Percentiles rank a stretch among this genome's conserved stretches.
phyloP scores from a whole-genome alignment of 2,888 invertebrate species.

The Congeria kusceri region DNA sequence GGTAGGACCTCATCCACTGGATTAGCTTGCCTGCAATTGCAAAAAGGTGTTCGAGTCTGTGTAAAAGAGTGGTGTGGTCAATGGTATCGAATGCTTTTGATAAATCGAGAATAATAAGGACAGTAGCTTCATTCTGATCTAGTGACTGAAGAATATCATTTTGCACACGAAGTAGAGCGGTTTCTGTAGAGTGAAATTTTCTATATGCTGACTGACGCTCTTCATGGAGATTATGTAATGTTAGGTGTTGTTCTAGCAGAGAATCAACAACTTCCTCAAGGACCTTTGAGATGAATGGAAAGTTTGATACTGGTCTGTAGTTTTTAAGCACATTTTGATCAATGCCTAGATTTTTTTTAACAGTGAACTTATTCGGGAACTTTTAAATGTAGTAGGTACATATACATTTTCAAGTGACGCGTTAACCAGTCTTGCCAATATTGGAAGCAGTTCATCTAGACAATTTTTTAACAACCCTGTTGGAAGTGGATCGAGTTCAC shows the following conservation, averaged over 20 bases:
- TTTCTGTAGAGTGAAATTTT: slow-evolving; percentile 45
- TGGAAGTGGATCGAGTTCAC: slow-evolving; percentile 36
- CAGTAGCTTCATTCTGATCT: slow-evolving; percentile 36
- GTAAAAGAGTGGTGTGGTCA: slow-evolving; percentile 38
- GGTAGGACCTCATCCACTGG: slow-evolving; percentile 48
- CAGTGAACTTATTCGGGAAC: slow-evolving; percentile 25
- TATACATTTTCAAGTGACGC: slow-evolving; percentile 23
- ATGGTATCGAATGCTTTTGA: slow-evolving; percentile 48
- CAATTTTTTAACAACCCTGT: slow-evolving; percentile 44
- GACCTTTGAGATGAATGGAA: slow-evolving; percentile 43
- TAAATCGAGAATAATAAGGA: slow-evolving; percentile 45
- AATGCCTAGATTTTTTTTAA: slow-evolving; percentile 18
- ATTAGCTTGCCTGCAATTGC: slow-evolving; percentile 40
- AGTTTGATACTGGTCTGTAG: slow-evolving; percentile 26
- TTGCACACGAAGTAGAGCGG: slow-evolving; percentile 35
- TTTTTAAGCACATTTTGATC: slow-evolving; percentile 34
- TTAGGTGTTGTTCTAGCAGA: slow-evolving; percentile 16
- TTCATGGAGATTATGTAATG: slow-evolving; percentile 27
- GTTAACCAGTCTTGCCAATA: slow-evolving; percentile 22
- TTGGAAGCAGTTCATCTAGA: slow-evolving; percentile 22
- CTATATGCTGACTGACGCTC: slow-evolving; percentile 35
- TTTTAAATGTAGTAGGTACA: slow-evolving; percentile 17
- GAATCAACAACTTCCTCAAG: slow-evolving; percentile 23
- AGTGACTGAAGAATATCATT: slow-evolving; percentile 47
- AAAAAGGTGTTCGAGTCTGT: slow-evolving; percentile 24